Evolutionary conservation across 2,888 invertebrate genomes (phyloP).

Genomic region (Archips xylosteana): DNA sequence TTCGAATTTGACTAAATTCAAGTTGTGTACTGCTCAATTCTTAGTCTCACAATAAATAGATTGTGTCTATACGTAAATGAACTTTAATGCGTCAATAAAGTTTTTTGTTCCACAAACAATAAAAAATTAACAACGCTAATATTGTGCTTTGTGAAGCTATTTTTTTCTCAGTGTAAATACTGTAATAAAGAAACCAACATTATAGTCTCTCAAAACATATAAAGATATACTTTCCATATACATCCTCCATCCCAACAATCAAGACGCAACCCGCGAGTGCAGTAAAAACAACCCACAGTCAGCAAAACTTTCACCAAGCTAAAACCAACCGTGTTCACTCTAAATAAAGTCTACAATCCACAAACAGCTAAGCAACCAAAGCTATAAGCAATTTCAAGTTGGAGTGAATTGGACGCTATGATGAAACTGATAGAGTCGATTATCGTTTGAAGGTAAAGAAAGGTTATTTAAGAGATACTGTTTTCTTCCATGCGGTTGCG

Average conservation of each 20-base stretch:
- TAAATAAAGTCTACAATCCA: constrained; percentile 11
- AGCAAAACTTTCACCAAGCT: not conserved
- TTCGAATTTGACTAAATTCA: no score
- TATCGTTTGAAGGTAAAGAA: not conserved
- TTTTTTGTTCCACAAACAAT: no score
- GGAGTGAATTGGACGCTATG: not conserved
- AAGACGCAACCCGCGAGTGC: not conserved
- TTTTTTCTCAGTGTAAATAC: no score
- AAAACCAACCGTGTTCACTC: constrained; percentile 7
- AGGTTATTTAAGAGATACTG: not conserved
- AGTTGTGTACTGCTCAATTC: no score
- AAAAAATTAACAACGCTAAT: no score
- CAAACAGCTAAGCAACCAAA: not conserved
- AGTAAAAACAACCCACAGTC: not conserved
- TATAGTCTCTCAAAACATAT: no score
- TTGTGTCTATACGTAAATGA: no score
- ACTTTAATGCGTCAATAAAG: no score
- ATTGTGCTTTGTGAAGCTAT: no score
- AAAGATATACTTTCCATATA: not conserved
- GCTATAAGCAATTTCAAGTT: no score
- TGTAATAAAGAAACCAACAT: no score
- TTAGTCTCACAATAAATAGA: no score
- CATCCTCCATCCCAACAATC: not conserved
- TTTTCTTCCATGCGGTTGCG: not conserved
- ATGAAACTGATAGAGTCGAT: not conserved